Conservation (phyloP, 2,113 vertebrate species). For the Callospermophilus lateralis region DNA sequence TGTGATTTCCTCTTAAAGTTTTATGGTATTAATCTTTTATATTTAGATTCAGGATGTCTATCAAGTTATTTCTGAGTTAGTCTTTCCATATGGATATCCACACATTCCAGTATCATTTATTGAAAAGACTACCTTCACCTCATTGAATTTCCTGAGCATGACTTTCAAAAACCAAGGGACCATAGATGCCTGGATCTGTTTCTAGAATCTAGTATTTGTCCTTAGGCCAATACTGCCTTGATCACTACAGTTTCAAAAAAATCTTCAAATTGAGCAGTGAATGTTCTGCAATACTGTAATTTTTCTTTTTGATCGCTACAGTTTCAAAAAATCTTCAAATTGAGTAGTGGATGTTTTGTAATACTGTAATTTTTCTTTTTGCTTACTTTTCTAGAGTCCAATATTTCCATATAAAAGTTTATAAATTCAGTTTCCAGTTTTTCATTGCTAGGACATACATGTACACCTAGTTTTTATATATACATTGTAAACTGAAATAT, state of each 20-base stretch:
- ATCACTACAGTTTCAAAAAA: background rate
- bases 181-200: background rate
- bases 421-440: background rate
- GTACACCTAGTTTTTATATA: background rate
- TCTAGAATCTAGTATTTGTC: background rate
- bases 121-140: slow-evolving; percentile 23
- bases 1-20: too few relatives aligned
- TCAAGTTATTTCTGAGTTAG: background rate
- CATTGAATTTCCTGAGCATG: background rate
- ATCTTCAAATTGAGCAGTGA: background rate
- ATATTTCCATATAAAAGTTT: background rate
- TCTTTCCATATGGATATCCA: background rate
- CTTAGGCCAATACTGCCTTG: background rate
- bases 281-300: background rate
- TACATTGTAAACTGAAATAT: background rate
- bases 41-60: too few relatives aligned
- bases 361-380: background rate
- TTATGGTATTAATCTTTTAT: too few relatives aligned
- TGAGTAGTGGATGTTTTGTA: background rate
- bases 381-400: background rate
- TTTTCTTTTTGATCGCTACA: too few relatives aligned
- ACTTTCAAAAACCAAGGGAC: background rate
- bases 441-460: background rate
- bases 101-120: background rate
- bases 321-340: background rate